Conservation (phyloP, 2,113 vertebrate species). For the Campylorhamphus procurvoides region DNA sequence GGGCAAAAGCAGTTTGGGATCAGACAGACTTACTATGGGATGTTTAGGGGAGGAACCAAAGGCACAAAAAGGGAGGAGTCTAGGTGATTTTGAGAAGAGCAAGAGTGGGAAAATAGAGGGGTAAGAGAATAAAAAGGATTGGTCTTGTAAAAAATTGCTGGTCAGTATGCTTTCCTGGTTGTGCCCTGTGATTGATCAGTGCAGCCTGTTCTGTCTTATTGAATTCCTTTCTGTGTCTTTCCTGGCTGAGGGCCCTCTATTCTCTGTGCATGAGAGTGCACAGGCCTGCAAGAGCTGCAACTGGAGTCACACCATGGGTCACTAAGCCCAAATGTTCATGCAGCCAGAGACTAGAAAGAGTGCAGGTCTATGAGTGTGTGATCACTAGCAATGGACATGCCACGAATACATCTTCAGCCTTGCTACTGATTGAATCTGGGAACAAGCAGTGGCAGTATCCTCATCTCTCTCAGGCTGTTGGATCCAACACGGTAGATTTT, state of each 20-base stretch:
- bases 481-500: neutral
- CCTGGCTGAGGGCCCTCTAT: neutral
- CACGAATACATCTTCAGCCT: neutral
- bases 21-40: neutral
- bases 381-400: neutral
- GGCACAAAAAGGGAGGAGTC: neutral
- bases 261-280: neutral
- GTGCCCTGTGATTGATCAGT: neutral
- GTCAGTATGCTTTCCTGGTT: neutral
- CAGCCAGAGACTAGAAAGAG: neutral
- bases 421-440: neutral
- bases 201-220: neutral
- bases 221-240: neutral
- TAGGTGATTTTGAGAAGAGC: neutral
- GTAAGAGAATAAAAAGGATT: neutral
- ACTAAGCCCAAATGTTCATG: neutral
- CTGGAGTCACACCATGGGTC: neutral
- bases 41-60: neutral
- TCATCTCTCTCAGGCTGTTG: neutral
- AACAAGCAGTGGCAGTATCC: neutral
- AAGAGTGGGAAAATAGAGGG: neutral
- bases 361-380: accelerated
- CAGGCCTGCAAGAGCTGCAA: neutral
- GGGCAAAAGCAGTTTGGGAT: neutral
- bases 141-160: neutral